Conservation (phyloP, 2,113 vertebrate species). For the Scartelaos histophorus region DNA sequence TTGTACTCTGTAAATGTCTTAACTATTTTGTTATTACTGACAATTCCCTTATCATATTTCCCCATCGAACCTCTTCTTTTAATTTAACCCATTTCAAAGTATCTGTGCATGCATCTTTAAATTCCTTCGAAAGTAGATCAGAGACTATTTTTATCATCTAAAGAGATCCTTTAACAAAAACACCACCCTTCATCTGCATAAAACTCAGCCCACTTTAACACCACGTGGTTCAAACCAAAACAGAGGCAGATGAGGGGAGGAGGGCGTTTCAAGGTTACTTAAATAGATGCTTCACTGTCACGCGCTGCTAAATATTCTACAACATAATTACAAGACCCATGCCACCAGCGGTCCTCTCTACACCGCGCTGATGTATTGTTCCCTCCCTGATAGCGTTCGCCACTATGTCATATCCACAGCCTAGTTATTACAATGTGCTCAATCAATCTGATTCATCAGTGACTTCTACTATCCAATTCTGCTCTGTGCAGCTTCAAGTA, state of each 20-base stretch:
- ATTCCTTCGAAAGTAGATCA: conserved; percentile 5
- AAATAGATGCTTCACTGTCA: conserved; percentile 24
- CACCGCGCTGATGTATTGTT: conserved; percentile 1
- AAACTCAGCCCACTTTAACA: conserved; percentile 15
- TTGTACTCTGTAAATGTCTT: no score
- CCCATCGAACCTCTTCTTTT: no score
- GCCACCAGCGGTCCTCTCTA: conserved; percentile 7
- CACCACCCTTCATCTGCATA: conserved; percentile 35
- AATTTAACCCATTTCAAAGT: no score
- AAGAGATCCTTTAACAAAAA: conserved; percentile 26
- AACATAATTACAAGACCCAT: conserved; percentile 6
- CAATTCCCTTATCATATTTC: no score
- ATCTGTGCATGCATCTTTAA: neutral
- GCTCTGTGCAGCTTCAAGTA: neutral
- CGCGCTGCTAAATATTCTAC: conserved; percentile 20
- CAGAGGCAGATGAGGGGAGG: neutral
- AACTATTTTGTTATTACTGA: no score
- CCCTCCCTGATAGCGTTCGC: conserved; percentile 5
- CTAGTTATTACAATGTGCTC: conserved; percentile 27
- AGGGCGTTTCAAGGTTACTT: conserved; percentile 39
- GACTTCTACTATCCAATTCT: neutral
- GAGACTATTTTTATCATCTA: conserved; percentile 31
- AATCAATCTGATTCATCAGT: conserved; percentile 17
- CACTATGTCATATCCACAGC: conserved; percentile 17
- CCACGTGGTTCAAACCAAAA: conserved; percentile 3